Evolutionary conservation across 2,797 vertebrate genomes (phyloP).

Genomic region (Bovichtus diacanthus): DNA sequence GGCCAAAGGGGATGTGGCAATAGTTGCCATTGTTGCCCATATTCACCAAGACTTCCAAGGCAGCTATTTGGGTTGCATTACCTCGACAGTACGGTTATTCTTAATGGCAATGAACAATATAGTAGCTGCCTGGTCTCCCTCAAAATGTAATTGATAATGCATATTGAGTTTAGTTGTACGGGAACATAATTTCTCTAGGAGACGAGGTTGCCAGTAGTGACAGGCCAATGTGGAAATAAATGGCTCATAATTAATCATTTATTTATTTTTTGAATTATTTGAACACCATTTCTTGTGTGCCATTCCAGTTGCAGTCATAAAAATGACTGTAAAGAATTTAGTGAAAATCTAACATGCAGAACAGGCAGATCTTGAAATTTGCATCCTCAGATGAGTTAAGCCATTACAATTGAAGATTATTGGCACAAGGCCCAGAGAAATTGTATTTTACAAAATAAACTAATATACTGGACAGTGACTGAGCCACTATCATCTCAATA

Average conservation of each 20-base stretch:
- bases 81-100: no score
- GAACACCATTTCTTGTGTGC: not conserved
- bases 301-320: slow-evolving; percentile 7
- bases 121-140: no score
- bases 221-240: not conserved
- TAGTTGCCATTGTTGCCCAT: not conserved
- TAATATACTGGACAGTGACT: slow-evolving; percentile 18
- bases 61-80: no score
- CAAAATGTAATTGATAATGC: no score
- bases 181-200: no score
- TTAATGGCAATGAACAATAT: no score
- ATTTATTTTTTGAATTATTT: not conserved
- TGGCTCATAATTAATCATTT: not conserved
- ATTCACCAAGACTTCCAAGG: not conserved
- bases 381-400: slow-evolving; percentile 32
- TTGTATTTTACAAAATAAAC: slow-evolving; percentile 24
- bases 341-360: slow-evolving; percentile 18
- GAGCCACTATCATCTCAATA: slow-evolving; percentile 6
- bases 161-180: no score
- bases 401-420: slow-evolving; percentile 39
- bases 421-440: slow-evolving; percentile 42
- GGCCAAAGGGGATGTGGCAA: not conserved
- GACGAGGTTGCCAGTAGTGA: no score
- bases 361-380: slow-evolving; percentile 32
- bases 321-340: not conserved